Conservation (phyloP, 1,140 invertebrate genomes). For the Leptonema lineaticorne region DNA sequence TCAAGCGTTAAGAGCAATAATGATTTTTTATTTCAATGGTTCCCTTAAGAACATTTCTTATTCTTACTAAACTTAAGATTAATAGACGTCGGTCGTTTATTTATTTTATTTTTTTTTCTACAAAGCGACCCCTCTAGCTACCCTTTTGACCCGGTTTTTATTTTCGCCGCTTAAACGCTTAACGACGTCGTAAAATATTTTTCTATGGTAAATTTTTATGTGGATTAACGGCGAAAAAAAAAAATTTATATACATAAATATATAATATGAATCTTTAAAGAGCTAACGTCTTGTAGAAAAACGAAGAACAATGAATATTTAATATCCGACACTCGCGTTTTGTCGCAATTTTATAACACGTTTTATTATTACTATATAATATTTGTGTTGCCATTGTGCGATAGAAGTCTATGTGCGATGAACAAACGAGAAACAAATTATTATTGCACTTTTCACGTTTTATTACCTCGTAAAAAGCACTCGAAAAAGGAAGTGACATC, state of each 20-base stretch:
- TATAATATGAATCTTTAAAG: conserved; percentile 6
- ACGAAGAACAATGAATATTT: conserved; percentile 36
- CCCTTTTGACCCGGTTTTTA: conserved; percentile 18
- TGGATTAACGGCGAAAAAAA: no score
- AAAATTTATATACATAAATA: neutral
- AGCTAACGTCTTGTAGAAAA: neutral
- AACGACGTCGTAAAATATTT: conserved; percentile 28
- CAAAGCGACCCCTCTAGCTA: no score
- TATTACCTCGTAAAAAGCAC: conserved; percentile 32
- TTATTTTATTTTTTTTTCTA: no score
- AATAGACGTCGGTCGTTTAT: no score
- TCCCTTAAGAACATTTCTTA: no score
- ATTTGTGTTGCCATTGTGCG: conserved; percentile 15
- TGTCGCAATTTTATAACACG: no score
- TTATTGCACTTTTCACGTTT: conserved; percentile 38
- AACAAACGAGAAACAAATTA: conserved; percentile 41
- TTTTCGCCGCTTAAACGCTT: conserved; percentile 16
- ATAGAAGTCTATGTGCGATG: no score
- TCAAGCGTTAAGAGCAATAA: no score
- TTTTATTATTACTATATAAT: conserved; percentile 10
- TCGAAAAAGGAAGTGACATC: conserved; percentile 26
- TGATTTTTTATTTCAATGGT: no score
- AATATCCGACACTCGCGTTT: no score
- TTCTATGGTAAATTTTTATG: conserved; percentile 11
- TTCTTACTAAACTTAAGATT: no score